Evolutionary conservation across 2,113 vertebrate genomes (phyloP), one percentile per base, ranked within the genome.

Genomic region (Otus sunia): DNA sequence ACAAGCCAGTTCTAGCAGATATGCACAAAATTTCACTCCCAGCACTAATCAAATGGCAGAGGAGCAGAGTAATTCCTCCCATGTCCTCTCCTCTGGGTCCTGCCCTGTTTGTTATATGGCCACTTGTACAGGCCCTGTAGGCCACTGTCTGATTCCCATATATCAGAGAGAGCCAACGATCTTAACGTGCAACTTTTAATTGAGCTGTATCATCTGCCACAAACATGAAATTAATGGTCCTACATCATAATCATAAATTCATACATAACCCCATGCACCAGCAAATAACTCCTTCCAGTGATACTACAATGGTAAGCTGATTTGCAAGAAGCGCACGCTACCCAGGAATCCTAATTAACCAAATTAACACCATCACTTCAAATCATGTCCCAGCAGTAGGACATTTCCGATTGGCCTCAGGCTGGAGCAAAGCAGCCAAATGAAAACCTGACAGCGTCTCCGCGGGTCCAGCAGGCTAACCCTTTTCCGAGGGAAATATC

Each of bases 311-410:
- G 86, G 86, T 95, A 98, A 97, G 95, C 96, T 97, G 95, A 97
- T 97, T 96, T 97, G 97, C 96, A 96, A 97, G 96, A 95, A 88
- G 79, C 12, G 0, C 92, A 95, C 3, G 4, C 97, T 96, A 96
- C 96, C 96, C 90, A 66, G 96, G 98, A 97, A 98, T 97, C 95
- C 96, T 97, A 98, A 98, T 98, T 98, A 98, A 94, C 97, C 96
- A 97, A 97, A 98, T 97, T 97, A 98, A 97, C 97, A 96, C 96
- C 97, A 97, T 98, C 96, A 96, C 96, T 98, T 97, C 94, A 97
- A 97, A 97, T 97, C 96, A 96, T 95, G 96, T 97, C 92, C 96
- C 96, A 97, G 90, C 96, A 95, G 97, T 86, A 97, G 95, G 95
- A 97, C 94, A 91, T 94, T 95, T 97, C 96, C 39, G 88, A 97